These are phyloP conservation scores for Diabrotica undecimpunctata DNA, from an alignment of 1,140 invertebrate genomes.

Conservation along the genomic window DNA sequence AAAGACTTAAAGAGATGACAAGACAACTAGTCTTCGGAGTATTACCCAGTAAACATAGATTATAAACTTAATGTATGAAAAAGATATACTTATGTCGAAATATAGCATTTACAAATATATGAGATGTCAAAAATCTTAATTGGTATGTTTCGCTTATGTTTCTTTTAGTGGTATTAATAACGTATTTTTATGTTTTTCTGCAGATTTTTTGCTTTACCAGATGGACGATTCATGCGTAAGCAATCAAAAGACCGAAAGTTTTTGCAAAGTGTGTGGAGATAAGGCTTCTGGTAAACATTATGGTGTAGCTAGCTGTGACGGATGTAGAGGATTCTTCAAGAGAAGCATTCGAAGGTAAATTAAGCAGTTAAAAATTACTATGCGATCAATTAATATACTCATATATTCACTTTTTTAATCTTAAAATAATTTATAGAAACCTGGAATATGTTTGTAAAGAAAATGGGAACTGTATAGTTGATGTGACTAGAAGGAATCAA, in stretches of 20 bases:
- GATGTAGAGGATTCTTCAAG: conserved; percentile 91
- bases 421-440: conserved; percentile 57
- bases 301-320: conserved; percentile 86
- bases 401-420: background rate
- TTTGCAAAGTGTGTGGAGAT: conserved; percentile 72
- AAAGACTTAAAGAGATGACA: no score
- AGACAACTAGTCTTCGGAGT: no score
- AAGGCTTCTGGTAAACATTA: conserved; percentile 92
- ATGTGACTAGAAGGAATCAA: conserved; percentile 88
- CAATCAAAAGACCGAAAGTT: conserved; percentile 33
- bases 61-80: no score
- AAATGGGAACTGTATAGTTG: conserved; percentile 81
- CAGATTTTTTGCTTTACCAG: conserved; percentile 4
- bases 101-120: no score
- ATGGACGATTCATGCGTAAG: conserved; percentile 34
- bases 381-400: background rate
- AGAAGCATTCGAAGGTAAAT: conserved; percentile 75
- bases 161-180: no score
- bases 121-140: no score
- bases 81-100: no score
- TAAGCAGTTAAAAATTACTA: background rate
- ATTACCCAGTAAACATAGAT: no score
- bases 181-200: no score
- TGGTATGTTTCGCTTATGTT: no score
- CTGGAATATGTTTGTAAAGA: conserved; percentile 93